Base-by-base conservation (phyloP, 2,888 invertebrate genomes). In the Drosophila rellima region DNA sequence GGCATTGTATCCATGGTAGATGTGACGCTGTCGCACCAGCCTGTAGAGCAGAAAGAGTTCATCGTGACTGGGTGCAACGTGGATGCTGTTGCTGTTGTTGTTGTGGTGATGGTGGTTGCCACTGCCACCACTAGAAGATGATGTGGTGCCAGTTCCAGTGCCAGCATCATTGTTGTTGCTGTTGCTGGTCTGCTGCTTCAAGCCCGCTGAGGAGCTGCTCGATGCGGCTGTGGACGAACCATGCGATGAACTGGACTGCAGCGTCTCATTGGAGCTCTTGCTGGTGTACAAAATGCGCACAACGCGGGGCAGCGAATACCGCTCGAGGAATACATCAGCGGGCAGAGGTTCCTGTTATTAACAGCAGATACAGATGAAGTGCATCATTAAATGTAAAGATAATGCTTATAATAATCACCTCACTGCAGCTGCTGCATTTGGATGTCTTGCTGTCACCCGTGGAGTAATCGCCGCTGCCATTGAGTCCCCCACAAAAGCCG, bases 391-490 rank as follows among this genome's bases (percentile, higher is more conserved):
- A 10, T 11, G 2, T 33, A 1, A 13, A 8, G 2, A 2, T 5
- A 7, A 11, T 26, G n/a, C 15, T 29, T 13, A 4, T 13, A 20
- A 15, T 23, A 65, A 65, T 84, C 78, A 92, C 92, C 82, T 92
- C 92, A 68, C 90, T 91, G 70, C 90, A 91, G 74, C 89, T 92
- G 78, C 92, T 92, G 71, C 90, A 89, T 72, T 92, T 92, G 29
- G 93, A 93, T 52, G 90, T 87, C 83, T 93, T 92, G 74, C 93
- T 93, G 76, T 92, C 93, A 71, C 92, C 92, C 29, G 93, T 92
- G 50, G 92, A 93, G 78, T 91, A 92, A 78, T 93, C 93, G 35
- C 91, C 90, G 57, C 88, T 90, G 74, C 90, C 90, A 44, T 88
- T 77, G 0, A 74, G 80, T 40, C 75, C 85, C 47, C 67, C 88